Base-by-base conservation (phyloP, 2,888 invertebrate species). In the Drosophila leonis region DNA sequence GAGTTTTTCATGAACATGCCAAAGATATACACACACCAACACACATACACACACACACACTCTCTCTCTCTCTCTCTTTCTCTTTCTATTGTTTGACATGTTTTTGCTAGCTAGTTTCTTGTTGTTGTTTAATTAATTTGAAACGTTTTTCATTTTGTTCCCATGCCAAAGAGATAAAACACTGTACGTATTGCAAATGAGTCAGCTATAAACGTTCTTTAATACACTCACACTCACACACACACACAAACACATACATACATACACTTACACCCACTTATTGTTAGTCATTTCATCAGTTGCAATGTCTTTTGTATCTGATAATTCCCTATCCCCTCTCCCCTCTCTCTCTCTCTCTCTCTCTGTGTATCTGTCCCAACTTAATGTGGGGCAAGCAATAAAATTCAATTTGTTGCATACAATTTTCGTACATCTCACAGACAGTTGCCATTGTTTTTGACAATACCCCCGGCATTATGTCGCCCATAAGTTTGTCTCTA, bases 361-460 rank as follows among this genome's bases (percentile, higher is more conserved):
- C 27, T 3, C 29, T n/a, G 6, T 29, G n/a, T 29, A 18, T 49
- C 37, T 18, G 27, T 18, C 12, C 18, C 24, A 57, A 46, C 72
- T 57, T 74, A 75, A 80, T 66, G 78, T 81, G 75, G 82, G 64
- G 62, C 79, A 83, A 76, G 79, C 73, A 82, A 89, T 89, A 87
- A 84, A 89, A 83, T 83, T 72, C 83, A 87, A 89, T 87, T 78
- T 85, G 88, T 85, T 82, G 83, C 83, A 80, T 88, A 71, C 82
- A 78, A 82, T 88, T 84, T 84, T 82, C 59, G 48, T 76, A 73
- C 85, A 76, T 87, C 76, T 88, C 35, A 39, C 60, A 77, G 60
- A 59, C 65, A 49, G 74, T 69, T 42, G 69, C 54, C 69, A 78
- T 78, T 76, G 68, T 65, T 77, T 64, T 56, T 52, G 59, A 37